Percentiles rank a stretch among this genome's conserved stretches.
These are phyloP conservation scores for Petrocephalus zakoni DNA, from an alignment of 2,113 vertebrate species.

Conservation along the genomic window DNA sequence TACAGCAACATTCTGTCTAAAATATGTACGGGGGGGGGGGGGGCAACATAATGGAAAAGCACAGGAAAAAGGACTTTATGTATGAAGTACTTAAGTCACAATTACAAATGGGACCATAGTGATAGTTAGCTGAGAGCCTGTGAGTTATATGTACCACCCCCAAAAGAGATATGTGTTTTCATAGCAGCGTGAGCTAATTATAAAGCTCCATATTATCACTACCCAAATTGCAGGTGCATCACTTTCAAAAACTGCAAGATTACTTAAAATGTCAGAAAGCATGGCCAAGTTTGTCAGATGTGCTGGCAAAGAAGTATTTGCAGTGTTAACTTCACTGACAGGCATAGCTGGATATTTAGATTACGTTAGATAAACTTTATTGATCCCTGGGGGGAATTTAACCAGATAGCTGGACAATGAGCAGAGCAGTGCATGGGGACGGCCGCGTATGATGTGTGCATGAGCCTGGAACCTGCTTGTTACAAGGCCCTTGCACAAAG, in stretches of 20 bases:
- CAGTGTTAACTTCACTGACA: neutral
- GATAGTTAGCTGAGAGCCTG: neutral
- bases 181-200: neutral
- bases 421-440: neutral
- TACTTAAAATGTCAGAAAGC: neutral
- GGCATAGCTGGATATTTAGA: neutral
- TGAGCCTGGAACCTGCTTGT: neutral
- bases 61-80: neutral
- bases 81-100: neutral
- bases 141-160: neutral
- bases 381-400: neutral
- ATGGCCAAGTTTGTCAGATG: neutral
- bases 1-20: neutral
- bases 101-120: neutral
- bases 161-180: neutral
- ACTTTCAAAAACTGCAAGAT: neutral
- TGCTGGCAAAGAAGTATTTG: neutral
- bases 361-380: neutral
- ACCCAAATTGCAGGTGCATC: neutral
- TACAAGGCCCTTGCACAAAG: neutral
- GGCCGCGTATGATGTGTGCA: neutral
- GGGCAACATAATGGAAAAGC: neutral
- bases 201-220: neutral
- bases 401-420: neutral
- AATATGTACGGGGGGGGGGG: neutral